Evolutionary conservation across 2,797 vertebrate genomes (phyloP), one percentile per base, ranked within the genome.

Genomic region (Oreonectes daqikongensis): DNA sequence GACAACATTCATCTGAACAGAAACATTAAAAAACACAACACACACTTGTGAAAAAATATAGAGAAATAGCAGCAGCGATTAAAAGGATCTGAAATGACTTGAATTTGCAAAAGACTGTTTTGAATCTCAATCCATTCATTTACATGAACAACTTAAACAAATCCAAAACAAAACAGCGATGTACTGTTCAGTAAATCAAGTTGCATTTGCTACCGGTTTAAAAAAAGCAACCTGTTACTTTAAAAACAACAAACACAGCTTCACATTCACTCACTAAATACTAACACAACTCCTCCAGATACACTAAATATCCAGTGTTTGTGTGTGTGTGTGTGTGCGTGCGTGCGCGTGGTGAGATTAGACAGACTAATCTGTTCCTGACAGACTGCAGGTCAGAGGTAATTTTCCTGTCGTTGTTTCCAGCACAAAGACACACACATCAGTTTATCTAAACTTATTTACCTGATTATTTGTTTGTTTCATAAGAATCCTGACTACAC

Each of bases 331-430:
- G 46, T 50, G 59, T 28, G 66, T 68, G 38, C n/a, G 35, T 32
- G 46, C 50, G 28, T 22, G 17, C 28, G 70, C 11, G 35, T 2
- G 10, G 69, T 17, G 53, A 22, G 66, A 80, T 75, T 76, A 76
- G 68, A 64, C 68, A 20, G 67, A 66, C 68, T 72, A 76, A 69
- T n/a, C 73, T 59, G 79, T 44, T 76, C 44, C 59, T 15, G 38
- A 79, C 18, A 69, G 35, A 22, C n/a, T 60, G 38, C 53, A 60
- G 26, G 73, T 68, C 65, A 67, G 44, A 67, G 28, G 48, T 28
- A 57, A 35, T 46, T 48, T 75, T 52, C 22, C 40, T 18, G 20
- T 14, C 38, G 22, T 1, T 5, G 52, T 24, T 55, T 22, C 52
- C 52, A 55, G 22, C 17, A 68, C 22, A 74, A 12, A 15, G 12